Base-by-base conservation (phyloP, 1,140 invertebrate species). In the Drosophila burlai region DNA sequence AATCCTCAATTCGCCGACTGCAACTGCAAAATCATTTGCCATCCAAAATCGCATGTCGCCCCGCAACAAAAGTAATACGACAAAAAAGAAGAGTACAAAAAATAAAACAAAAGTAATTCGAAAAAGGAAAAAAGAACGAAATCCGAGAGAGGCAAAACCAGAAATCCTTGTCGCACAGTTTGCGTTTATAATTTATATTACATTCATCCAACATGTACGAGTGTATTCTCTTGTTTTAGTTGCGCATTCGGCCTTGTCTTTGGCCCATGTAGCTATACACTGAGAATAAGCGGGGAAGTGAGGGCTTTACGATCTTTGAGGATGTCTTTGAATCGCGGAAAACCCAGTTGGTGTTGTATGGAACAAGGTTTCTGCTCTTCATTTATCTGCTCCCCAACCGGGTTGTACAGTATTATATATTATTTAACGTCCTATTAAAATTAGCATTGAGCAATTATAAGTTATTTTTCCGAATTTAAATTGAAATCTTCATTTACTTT, bases 131-230 rank as follows among this genome's bases (percentile, higher is more conserved):
- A 43, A 52, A 45, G 16, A 15, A 40, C n/a, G n/a, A 42, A 72
- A 59, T 4, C 9, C 49, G 36, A 49, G 46, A 49, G 45, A n/a
- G 18, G 49, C 24, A 21, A 76, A 78, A 55, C 49, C 59, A 62
- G 40, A 77, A 85, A 81, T 81, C 81, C 84, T 89, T 90, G 85
- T 89, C 81, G 84, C 81, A 89, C 74, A 90, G 85, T 89, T 89
- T 89, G 85, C 84, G 81, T 89, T 89, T 89, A 89, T 89, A 89
- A 89, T 89, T 89, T 89, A 89, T 89, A 89, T 84, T 83, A 81
- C 81, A 75, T 81, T 67, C 73, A 49, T 36, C 73, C 50, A 45
- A 57, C 58, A 75, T 64, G 63, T 58, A 68, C 67, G 67, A 71
- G 62, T 40, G 24, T 57, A 57, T 75, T 66, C 60, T 80, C 79